Evolutionary conservation across 2,797 vertebrate genomes (phyloP).

Genomic region (Acropternis orthonyx): DNA sequence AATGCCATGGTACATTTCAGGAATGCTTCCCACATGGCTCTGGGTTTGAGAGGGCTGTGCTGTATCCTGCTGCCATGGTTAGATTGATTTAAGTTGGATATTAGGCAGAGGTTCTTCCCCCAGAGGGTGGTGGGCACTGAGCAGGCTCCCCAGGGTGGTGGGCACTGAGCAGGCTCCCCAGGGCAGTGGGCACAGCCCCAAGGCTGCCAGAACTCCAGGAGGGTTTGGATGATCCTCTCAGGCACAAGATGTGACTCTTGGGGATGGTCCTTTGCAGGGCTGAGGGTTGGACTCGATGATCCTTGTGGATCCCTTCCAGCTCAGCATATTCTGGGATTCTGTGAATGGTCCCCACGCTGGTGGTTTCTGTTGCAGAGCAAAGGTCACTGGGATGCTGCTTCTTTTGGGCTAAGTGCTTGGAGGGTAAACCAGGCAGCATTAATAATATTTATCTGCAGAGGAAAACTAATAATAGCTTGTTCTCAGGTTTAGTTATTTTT

Average conservation of each 20-base stretch:
- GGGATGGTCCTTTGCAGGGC: background rate
- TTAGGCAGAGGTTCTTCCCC: background rate
- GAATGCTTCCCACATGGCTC: background rate
- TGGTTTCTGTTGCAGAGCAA: background rate
- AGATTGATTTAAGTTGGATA: background rate
- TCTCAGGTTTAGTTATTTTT: background rate
- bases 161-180: background rate
- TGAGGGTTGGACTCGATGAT: background rate
- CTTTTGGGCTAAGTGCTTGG: background rate
- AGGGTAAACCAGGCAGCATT: background rate
- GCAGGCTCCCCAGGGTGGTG: background rate
- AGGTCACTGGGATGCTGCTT: background rate
- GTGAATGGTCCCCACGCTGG: background rate
- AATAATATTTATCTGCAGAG: background rate
- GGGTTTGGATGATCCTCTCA: background rate
- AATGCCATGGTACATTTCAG: background rate
- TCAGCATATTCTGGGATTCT: background rate
- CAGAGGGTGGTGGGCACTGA: background rate
- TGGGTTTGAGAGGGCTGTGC: background rate
- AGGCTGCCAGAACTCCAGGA: background rate
- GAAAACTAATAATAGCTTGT: background rate
- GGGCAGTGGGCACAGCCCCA: background rate
- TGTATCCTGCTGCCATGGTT: background rate
- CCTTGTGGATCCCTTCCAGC: background rate
- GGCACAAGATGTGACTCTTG: background rate